Percentiles rank a stretch among this genome's conserved stretches.
Conservation (phyloP, 2,113 vertebrate species). For the Zosterops lateralis region DNA sequence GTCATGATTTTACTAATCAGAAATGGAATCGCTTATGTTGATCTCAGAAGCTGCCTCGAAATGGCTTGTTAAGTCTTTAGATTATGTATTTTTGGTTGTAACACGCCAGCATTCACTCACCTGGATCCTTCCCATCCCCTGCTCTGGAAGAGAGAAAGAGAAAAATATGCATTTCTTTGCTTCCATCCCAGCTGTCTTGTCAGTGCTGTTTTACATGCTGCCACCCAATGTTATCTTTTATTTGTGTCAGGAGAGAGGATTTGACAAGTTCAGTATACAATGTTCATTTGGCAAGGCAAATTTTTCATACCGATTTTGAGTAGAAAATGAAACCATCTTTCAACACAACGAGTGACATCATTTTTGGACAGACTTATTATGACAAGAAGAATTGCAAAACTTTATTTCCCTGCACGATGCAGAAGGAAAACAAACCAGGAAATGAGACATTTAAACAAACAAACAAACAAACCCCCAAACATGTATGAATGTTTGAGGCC, state of each 20-base stretch:
- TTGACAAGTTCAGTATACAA: slow-evolving; percentile 76
- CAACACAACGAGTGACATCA: slow-evolving; percentile 70
- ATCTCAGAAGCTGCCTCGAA: slow-evolving; percentile 33
- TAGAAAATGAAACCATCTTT: slow-evolving; percentile 79
- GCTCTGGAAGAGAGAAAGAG: slow-evolving; percentile 48
- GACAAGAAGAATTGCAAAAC: slow-evolving; percentile 58
- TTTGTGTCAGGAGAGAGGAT: slow-evolving; percentile 78
- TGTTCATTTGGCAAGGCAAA: slow-evolving; percentile 76
- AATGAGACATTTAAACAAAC: slow-evolving; percentile 55
- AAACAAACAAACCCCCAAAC: not conserved
- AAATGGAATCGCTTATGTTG: slow-evolving; percentile 47
- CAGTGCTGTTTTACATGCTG: slow-evolving; percentile 77
- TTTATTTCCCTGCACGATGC: slow-evolving; percentile 38
- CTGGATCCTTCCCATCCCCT: slow-evolving; percentile 17
- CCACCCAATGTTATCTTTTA: slow-evolving; percentile 76
- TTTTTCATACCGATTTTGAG: slow-evolving; percentile 76
- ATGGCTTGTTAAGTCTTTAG: slow-evolving; percentile 46
- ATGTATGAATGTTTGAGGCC: slow-evolving; percentile 26
- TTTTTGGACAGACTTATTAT: slow-evolving; percentile 77
- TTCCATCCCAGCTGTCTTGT: slow-evolving; percentile 71
- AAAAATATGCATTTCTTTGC: slow-evolving; percentile 69
- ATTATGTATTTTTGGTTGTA: slow-evolving; percentile 27
- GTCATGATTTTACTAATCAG: slow-evolving; percentile 72
- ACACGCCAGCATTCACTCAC: slow-evolving; percentile 7
- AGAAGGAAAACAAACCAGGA: slow-evolving; percentile 16